Base-by-base conservation (phyloP, 2,797 vertebrate genomes). In the Pyrocephalus nanus region DNA sequence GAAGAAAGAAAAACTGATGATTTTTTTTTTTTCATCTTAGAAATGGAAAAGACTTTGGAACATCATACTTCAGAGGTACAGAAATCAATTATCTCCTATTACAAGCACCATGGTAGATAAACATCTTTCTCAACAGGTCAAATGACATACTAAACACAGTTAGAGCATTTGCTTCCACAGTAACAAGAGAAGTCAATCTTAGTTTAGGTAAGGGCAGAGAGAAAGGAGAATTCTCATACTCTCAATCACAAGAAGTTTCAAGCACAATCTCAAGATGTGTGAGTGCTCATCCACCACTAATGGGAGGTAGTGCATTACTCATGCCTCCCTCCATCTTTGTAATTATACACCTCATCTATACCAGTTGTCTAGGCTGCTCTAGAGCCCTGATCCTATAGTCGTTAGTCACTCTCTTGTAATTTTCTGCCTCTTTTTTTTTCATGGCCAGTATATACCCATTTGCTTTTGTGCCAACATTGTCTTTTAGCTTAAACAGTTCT, bases 371-470 rank as follows among this genome's bases (percentile, higher is more conserved):
- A 67, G 72, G 55, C 36, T 81, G 54, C 55, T 73, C 54, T 42
- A 54, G 36, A 88, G 36, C 40, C 47, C 51, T 1, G 1, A 34
- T 88, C 12, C 36, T 54, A 40, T 38, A 9, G 4, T n/a, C 10
- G 25, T 75, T 61, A 72, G 36, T 54, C 50, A 75, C 19, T 69
- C 11, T 83, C 29, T 42, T 78, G 54, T 81, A 34, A 48, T 78
- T 81, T 92, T 72, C 70, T 69, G 30, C 27, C 26, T 66, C 5
- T 62, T 93, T 91, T 92, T 92, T 91, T 48, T 73, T 93, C 86
- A 36, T 15, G 27, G 20, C 14, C 8, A 25, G 42, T 72, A 94
- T 66, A 40, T 69, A 81, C 7, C n/a, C 58, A n/a, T 70, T 90
- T 81, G 26, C 55, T 88, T 30, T 64, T 81, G 43, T 81, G 73